Percentiles rank a stretch among this genome's conserved stretches.
Conservation (phyloP, 2,113 vertebrate genomes). For the Ailuropoda melanoleuca region DNA sequence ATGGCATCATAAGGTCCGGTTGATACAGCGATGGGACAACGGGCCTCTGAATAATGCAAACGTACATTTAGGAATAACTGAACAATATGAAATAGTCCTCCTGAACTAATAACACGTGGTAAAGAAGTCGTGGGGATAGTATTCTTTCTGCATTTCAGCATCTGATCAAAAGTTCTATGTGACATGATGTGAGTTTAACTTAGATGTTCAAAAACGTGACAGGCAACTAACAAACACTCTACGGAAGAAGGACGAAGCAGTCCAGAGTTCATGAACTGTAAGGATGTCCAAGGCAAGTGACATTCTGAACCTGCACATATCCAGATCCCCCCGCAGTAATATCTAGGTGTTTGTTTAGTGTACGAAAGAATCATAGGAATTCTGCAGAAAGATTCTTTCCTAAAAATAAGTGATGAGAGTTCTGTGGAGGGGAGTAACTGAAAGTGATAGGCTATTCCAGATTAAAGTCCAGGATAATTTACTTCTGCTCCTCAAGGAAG, state of each 20-base stretch:
- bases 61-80: neutral
- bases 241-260: conserved; percentile 17
- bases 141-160: conserved; percentile 10
- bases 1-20: neutral
- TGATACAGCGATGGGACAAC: neutral
- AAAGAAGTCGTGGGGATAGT: neutral
- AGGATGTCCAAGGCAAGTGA: neutral
- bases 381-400: neutral
- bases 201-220: neutral
- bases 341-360: neutral
- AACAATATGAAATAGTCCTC: neutral
- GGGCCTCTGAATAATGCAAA: conserved; percentile 11
- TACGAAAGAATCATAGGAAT: conserved; percentile 21
- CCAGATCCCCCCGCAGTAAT: neutral
- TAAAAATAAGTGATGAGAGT: conserved; percentile 1
- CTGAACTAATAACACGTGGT: neutral
- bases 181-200: conserved; percentile 5
- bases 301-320: neutral
- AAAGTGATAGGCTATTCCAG: conserved; percentile 1
- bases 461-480: conserved; percentile 43
- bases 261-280: neutral
- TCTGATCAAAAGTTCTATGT: neutral
- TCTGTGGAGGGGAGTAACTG: neutral
- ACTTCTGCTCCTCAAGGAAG: conserved; percentile 6
- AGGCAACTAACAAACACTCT: neutral